Conservation (phyloP, 2,888 invertebrate genomes). For the Kryphioiulus occultus region DNA sequence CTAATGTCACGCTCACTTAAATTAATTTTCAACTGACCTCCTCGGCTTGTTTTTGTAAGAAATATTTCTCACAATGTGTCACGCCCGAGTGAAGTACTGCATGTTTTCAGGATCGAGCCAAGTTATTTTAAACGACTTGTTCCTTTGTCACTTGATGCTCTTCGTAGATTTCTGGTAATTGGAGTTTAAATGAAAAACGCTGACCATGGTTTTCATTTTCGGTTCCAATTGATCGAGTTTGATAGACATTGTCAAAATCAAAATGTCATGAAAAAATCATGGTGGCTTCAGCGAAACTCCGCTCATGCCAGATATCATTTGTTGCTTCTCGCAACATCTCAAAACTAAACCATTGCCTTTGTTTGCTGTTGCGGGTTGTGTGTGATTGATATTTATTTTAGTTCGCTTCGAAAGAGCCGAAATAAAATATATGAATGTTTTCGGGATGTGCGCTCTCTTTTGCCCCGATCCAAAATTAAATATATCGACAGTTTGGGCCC, state of each 20-base stretch:
- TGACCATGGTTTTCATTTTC: too few species aligned
- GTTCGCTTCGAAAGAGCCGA: background rate
- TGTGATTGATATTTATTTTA: background rate
- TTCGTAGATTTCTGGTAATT: too few species aligned
- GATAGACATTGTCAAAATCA: too few species aligned
- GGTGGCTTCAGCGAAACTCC: too few species aligned
- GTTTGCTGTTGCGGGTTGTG: background rate
- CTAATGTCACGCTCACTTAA: background rate
- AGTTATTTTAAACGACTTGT: background rate
- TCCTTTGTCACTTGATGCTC: constrained; percentile 23
- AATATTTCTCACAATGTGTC: background rate
- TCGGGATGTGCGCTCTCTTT: background rate
- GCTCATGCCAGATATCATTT: background rate
- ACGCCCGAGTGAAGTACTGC: background rate
- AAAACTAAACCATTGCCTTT: background rate
- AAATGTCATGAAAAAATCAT: too few species aligned
- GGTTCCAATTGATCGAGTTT: too few species aligned
- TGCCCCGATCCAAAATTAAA: background rate
- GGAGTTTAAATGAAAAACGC: too few species aligned
- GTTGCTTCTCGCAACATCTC: background rate
- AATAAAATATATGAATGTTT: background rate
- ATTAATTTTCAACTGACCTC: too few species aligned
- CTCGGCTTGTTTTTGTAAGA: background rate
- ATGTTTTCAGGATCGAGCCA: background rate
- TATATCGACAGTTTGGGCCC: background rate